phyloP scores from a whole-genome alignment of 2,113 vertebrate species.

The Lepisosteus oculatus region DNA sequence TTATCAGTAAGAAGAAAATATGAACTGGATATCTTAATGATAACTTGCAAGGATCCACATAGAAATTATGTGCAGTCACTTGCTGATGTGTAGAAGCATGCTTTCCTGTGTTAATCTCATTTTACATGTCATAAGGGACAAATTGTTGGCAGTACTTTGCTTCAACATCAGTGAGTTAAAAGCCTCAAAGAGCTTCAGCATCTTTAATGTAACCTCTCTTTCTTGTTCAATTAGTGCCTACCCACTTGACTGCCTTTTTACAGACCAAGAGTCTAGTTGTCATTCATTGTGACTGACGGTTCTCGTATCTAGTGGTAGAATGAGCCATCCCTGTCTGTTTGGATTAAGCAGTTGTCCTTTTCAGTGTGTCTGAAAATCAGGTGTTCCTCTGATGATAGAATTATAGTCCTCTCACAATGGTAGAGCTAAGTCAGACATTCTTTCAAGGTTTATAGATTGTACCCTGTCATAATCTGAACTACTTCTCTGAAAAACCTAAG shows the following conservation, averaged over 20 bases:
- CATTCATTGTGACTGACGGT: slow-evolving; percentile 29
- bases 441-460: too few relatives aligned
- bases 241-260: slow-evolving; percentile 22
- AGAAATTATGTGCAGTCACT: neutral
- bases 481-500: too few relatives aligned
- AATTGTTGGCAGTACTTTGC: neutral
- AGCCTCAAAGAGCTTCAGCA: slow-evolving; percentile 27
- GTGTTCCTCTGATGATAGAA: too few relatives aligned
- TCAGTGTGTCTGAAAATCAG: too few relatives aligned
- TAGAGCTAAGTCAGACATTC: too few relatives aligned
- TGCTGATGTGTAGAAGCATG: too few relatives aligned
- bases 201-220: slow-evolving; percentile 43
- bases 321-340: slow-evolving; percentile 15
- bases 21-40: neutral
- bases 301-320: slow-evolving; percentile 18
- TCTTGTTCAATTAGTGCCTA: slow-evolving; percentile 28
- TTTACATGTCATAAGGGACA: too few relatives aligned
- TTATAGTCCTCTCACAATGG: too few relatives aligned
- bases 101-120: too few relatives aligned
- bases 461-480: too few relatives aligned
- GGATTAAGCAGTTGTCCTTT: too few relatives aligned
- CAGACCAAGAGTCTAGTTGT: slow-evolving; percentile 11
- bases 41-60: neutral
- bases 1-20: too few relatives aligned
- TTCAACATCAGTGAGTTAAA: slow-evolving; percentile 19